phyloP scores from a whole-genome alignment of 2,888 invertebrate genomes.

The Epinotia bilunana region DNA sequence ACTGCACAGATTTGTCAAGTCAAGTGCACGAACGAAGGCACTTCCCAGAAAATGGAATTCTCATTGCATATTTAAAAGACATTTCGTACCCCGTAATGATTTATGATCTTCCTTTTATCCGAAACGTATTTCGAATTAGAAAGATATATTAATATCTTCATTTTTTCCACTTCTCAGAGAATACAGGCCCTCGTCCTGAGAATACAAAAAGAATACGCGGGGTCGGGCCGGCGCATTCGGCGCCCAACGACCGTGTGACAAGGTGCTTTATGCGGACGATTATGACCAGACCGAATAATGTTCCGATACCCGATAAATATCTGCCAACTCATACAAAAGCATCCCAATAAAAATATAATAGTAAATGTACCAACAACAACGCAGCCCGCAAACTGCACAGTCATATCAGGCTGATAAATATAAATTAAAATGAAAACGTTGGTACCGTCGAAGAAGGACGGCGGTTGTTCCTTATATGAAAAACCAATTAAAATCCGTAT shows the following conservation, averaged over 20 bases:
- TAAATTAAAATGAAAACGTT: constrained; percentile 76
- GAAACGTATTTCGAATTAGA: constrained; percentile 84
- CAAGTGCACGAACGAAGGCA: constrained; percentile 70
- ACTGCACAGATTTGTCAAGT: constrained; percentile 58
- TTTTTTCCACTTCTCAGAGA: constrained; percentile 83
- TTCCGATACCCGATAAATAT: constrained; percentile 84
- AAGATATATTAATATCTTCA: constrained; percentile 84
- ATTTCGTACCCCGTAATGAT: constrained; percentile 77
- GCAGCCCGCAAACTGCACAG: constrained; percentile 78
- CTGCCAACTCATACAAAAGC: constrained; percentile 85
- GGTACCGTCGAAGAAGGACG: constrained; percentile 58
- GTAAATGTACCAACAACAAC: constrained; percentile 81
- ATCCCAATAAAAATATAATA: constrained; percentile 84
- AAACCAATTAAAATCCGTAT: constrained; percentile 70
- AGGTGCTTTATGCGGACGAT: constrained; percentile 84
- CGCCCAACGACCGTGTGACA: constrained; percentile 84
- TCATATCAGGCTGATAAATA: constrained; percentile 79
- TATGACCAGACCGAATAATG: constrained; percentile 83
- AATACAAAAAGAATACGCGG: constrained; percentile 80
- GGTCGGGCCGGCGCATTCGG: constrained; percentile 77
- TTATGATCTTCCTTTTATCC: constrained; percentile 81
- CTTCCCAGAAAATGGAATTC: constrained; percentile 76
- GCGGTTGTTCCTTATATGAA: constrained; percentile 58
- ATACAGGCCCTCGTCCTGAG: constrained; percentile 73
- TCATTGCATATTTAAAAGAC: constrained; percentile 73